A percentile compares a stretch with the other conserved stretches of the same genome.
These are phyloP conservation scores for Cololabis saira DNA, from an alignment of 2,113 vertebrate genomes.

Conservation along the genomic window DNA sequence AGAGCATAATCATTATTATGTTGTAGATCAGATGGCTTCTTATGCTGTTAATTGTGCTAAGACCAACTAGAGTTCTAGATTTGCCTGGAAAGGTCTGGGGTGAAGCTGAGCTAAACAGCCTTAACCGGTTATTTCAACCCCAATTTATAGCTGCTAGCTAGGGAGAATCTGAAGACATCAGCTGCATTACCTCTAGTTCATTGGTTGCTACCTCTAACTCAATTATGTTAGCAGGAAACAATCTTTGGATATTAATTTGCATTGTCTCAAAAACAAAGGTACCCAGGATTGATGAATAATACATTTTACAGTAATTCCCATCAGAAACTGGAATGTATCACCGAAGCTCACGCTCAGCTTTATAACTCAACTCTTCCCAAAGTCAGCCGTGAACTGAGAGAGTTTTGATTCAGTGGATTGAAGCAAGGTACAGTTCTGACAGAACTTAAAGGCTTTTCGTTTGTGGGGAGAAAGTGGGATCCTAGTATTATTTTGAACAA, in stretches of 20 bases:
- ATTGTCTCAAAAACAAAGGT: constrained; percentile 62
- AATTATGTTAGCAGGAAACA: constrained; percentile 44
- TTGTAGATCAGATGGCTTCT: too few species aligned
- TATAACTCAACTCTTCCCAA: constrained; percentile 41
- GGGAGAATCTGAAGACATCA: too few species aligned
- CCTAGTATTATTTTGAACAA: constrained; percentile 41
- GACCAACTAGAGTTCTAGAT: too few species aligned
- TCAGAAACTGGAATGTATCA: constrained; percentile 44
- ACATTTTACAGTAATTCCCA: constrained; percentile 47
- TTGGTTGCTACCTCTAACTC: too few species aligned
- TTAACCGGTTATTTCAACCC: too few species aligned
- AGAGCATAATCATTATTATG: too few species aligned
- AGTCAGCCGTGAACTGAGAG: constrained; percentile 36
- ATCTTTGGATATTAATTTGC: constrained; percentile 59
- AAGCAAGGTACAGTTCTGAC: constrained; percentile 26
- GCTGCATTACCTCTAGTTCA: too few species aligned
- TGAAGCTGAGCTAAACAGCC: too few species aligned
- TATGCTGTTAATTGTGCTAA: too few species aligned
- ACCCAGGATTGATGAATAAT: constrained; percentile 22
- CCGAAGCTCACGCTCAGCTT: constrained; percentile 31
- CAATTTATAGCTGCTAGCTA: too few species aligned
- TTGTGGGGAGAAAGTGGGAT: constrained; percentile 22
- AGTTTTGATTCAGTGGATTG: constrained; percentile 66
- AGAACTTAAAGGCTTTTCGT: constrained; percentile 32
- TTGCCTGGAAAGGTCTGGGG: too few species aligned